Evolutionary conservation across 1,140 invertebrate genomes (phyloP).

Genomic region (Euborellia annulipes): DNA sequence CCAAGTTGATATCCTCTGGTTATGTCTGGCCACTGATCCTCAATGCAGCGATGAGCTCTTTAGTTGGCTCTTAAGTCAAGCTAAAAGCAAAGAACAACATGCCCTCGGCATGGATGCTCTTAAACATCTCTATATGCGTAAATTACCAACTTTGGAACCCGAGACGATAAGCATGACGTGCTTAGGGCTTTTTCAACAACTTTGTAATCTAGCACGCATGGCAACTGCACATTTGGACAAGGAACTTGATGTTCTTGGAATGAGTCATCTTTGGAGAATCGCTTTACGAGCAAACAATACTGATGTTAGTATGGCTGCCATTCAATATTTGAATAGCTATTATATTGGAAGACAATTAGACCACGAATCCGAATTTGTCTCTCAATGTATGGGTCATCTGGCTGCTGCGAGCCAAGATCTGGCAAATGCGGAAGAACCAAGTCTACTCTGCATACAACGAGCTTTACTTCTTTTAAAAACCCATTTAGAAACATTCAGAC

Average conservation of each 20-base stretch:
- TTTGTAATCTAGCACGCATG: constrained; percentile 68
- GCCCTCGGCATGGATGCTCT: constrained; percentile 72
- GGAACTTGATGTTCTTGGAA: constrained; percentile 44
- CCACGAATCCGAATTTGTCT: constrained; percentile 81
- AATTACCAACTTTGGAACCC: constrained; percentile 71
- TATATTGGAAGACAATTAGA: constrained; percentile 82
- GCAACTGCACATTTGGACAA: constrained; percentile 36
- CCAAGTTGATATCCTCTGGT: constrained; percentile 81
- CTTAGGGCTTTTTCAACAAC: constrained; percentile 74
- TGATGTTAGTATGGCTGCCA: constrained; percentile 85
- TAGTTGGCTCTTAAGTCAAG: constrained; percentile 79
- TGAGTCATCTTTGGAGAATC: constrained; percentile 89
- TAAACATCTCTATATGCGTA: constrained; percentile 73
- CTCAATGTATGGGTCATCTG: constrained; percentile 79
- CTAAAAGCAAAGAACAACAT: constrained; percentile 79
- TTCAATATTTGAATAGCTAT: constrained; percentile 81
- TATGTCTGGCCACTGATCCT: constrained; percentile 66
- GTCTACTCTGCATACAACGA: constrained; percentile 74
- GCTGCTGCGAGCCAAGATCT: constrained; percentile 60
- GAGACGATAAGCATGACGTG: constrained; percentile 85
- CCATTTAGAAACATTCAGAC: constrained; percentile 80
- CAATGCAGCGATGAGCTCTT: constrained; percentile 82
- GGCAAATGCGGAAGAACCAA: constrained; percentile 53
- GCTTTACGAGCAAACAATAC: constrained; percentile 74
- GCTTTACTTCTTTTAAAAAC: constrained; percentile 74